Base-by-base conservation (phyloP, 1,140 invertebrate species). In the Delia radicum region DNA sequence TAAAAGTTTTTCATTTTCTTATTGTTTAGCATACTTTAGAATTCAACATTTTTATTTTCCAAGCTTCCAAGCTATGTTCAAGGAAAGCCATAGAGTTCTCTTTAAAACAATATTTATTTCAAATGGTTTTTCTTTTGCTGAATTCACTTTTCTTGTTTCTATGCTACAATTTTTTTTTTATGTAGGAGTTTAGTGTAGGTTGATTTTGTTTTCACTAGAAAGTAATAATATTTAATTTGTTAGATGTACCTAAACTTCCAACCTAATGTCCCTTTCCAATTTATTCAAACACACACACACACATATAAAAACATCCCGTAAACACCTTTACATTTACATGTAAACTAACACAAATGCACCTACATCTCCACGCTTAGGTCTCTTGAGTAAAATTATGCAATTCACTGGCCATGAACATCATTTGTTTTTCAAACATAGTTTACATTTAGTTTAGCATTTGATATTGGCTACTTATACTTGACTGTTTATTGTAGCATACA, bases 351-450 rank as follows among this genome's bases (percentile, higher is more conserved):
- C 15, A 37, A 12, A 3, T 37, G 15, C 33, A 37, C 8, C 8
- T 2, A 37, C 33, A 37, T 37, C 15, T 3, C 3, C 10, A 37
- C 46, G 21, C 21, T 55, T 55, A n/a, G 46, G 18, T 55, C 46
- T 55, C 46, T 55, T 18, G 46, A 21, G 46, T 55, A 55, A 55
- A 55, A 55, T 55, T 55, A 55, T 55, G 46, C 46, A 55, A 55
- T 55, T 55, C 46, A 55, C 46, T 55, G 46, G 46, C 46, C 46
- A 55, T 55, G 46, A 55, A 55, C 46, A 55, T 55, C 46, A 55
- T 21, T 21, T 6, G 46, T 21, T 55, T 37, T 21, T 55, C 46
- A 21, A 18, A 48, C 46, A 6, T 12, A 3, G 15, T 48, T 48
- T 21, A 13, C 46, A 48, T 48, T 48, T 48, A 48, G 46, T 55